A percentile compares a stretch with the other conserved stretches of the same genome.
These are phyloP conservation scores for Anguilla japonica DNA, from an alignment of 2,113 vertebrate genomes.

Conservation along the genomic window DNA sequence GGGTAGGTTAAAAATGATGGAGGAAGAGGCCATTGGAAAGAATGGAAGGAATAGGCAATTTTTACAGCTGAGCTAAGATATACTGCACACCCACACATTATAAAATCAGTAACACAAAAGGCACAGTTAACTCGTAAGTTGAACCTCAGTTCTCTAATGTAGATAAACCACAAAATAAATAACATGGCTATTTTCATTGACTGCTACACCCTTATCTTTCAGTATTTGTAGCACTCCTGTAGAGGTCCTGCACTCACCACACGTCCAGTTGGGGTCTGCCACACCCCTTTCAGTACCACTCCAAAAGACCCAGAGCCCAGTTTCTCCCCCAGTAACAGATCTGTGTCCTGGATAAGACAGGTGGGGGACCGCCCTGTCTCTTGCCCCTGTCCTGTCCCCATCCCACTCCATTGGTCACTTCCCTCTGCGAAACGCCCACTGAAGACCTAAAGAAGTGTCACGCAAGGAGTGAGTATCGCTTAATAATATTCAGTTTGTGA, in stretches of 20 bases:
- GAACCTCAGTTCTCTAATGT: too few relatives aligned
- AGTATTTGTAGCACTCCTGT: neutral
- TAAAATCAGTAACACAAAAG: neutral
- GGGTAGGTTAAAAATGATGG: neutral
- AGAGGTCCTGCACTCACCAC: slow-evolving; percentile 63
- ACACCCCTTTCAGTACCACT: slow-evolving; percentile 78
- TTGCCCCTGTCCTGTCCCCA: slow-evolving; percentile 9
- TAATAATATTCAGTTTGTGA: neutral
- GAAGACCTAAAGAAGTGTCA: slow-evolving; percentile 55
- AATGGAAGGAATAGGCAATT: neutral
- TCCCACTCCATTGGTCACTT: slow-evolving; percentile 51
- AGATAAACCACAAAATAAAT: too few relatives aligned
- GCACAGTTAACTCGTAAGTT: too few relatives aligned
- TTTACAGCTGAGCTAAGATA: neutral
- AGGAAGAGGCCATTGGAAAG: neutral
- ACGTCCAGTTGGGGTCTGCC: slow-evolving; percentile 72
- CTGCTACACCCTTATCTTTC: neutral
- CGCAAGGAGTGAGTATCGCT: neutral
- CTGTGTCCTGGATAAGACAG: slow-evolving; percentile 80
- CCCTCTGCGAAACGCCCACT: slow-evolving; percentile 53
- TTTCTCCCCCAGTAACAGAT: slow-evolving; percentile 72
- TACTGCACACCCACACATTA: neutral
- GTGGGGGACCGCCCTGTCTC: slow-evolving; percentile 69
- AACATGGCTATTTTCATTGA: neutral
- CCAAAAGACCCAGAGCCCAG: slow-evolving; percentile 85